phyloP scores from a whole-genome alignment of 2,797 vertebrate genomes.

The Sus cebifrons region DNA sequence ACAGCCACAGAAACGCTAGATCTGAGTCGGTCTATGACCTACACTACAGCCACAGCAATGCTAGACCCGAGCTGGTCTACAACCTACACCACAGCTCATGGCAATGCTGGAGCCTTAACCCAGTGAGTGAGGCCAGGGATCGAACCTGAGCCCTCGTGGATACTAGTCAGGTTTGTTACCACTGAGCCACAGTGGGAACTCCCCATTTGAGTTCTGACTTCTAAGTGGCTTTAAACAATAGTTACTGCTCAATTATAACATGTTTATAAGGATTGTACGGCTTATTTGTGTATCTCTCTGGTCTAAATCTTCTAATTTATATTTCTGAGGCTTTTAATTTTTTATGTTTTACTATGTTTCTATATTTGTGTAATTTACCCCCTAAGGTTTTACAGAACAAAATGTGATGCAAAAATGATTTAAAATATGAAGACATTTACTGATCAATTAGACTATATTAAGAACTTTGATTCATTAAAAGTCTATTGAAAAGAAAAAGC shows the following conservation, averaged over 20 bases:
- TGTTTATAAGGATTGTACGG: background rate
- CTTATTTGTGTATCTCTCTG: background rate
- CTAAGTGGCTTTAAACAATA: constrained; percentile 15
- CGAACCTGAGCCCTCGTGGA: no score
- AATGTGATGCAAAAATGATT: background rate
- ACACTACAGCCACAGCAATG: no score
- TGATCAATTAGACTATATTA: constrained; percentile 3
- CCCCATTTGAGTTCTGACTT: background rate
- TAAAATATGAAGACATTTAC: constrained; percentile 12
- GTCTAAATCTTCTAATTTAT: background rate
- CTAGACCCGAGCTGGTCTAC: no score
- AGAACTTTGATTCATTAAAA: constrained; percentile 15
- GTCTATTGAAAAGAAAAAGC: background rate
- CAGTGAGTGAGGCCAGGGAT: no score
- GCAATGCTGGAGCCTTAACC: no score
- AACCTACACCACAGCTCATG: no score
- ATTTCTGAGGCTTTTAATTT: background rate
- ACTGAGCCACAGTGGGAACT: no score
- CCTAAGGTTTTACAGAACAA: constrained; percentile 48
- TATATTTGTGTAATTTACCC: background rate
- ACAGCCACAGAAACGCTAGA: no score
- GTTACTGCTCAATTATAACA: background rate
- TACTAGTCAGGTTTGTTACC: no score
- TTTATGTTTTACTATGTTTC: background rate
- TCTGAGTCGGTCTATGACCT: no score